Evolutionary conservation across 2,888 invertebrate species (phyloP), one percentile per base, ranked within the genome.

Genomic region (Blera fallax): DNA sequence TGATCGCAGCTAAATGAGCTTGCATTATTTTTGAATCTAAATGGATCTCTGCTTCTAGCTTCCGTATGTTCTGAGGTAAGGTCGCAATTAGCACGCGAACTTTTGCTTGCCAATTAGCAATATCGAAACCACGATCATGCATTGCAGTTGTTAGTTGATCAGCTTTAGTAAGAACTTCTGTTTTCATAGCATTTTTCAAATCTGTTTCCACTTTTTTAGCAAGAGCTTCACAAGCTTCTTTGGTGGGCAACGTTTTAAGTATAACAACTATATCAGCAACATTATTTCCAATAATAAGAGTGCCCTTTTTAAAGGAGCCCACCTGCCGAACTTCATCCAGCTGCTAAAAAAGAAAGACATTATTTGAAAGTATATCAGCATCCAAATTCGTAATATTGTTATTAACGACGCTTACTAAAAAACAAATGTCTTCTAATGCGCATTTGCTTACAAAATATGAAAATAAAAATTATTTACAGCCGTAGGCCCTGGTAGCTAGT

Each of bases 241-340:
- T 97, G 0, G 98, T 98, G 0, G 99, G 99, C 69, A 99, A 92
- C 0, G 99, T 98, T 93, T 99, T 99, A 87, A 99, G 94, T 87
- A 99, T 98, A 0, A 99, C 98, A 0, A 99, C 99, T 84, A 99
- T 96, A 90, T 99, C 99, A 0, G 99, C 99, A 0, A 98, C 96
- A 91, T 98, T 98, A 92, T 97, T 97, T 1, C 98, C 98, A 0
- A 97, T 96, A 91, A 99, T 95, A 96, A 99, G 98, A 0, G 99
- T 99, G 1, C 99, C 98, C 90, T 99, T 99, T 92, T 99, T 99
- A 92, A 98, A 99, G 0, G 99, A 98, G 0, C 99, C 99, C 6
- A 99, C 99, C 93, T 98, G 98, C 0, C 98, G 94, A 0, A 98
- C 98, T 92, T 99, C 99, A 90, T 98, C 97, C 60, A 98, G 93